These are phyloP conservation scores for Penaeus vannamei DNA, from an alignment of 1,140 invertebrate species.

Conservation along the genomic window DNA sequence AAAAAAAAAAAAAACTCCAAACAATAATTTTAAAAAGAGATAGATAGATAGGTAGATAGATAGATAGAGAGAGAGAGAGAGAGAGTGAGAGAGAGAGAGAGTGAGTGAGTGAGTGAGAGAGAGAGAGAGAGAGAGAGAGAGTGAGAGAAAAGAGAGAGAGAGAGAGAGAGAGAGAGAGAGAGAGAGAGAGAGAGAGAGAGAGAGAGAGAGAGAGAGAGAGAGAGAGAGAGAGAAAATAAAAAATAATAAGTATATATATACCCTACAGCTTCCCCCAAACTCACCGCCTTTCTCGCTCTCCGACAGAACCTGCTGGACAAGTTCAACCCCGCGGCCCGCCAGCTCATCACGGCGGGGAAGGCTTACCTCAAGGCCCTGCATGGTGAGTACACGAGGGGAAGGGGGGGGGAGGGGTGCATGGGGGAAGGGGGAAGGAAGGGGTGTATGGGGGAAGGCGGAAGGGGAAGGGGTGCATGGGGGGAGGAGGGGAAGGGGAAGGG, in stretches of 20 bases:
- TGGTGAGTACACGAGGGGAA: conserved; percentile 79
- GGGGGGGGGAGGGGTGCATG: background rate
- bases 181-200: too few species aligned
- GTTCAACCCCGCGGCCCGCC: conserved; percentile 91
- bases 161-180: too few species aligned
- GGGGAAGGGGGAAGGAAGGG: background rate
- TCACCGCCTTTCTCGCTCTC: background rate
- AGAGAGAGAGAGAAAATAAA: background rate
- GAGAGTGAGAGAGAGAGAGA: too few species aligned
- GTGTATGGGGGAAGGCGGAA: background rate
- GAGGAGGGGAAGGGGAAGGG: background rate
- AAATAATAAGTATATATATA: background rate
- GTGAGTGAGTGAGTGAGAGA: too few species aligned
- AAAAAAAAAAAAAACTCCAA: too few species aligned
- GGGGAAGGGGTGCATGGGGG: background rate
- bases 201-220: too few species aligned
- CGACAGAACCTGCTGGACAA: conserved; percentile 94
- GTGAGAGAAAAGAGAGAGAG: too few species aligned
- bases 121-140: too few species aligned
- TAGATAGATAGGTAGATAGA: too few species aligned
- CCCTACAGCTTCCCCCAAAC: too few species aligned
- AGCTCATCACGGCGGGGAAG: conserved; percentile 93
- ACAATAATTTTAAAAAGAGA: too few species aligned
- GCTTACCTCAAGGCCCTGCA: conserved; percentile 92
- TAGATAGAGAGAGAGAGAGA: too few species aligned